Evolutionary conservation across 2,113 vertebrate species (phyloP), one percentile per base, ranked within the genome.

Genomic region (Aspidoscelis tigris): DNA sequence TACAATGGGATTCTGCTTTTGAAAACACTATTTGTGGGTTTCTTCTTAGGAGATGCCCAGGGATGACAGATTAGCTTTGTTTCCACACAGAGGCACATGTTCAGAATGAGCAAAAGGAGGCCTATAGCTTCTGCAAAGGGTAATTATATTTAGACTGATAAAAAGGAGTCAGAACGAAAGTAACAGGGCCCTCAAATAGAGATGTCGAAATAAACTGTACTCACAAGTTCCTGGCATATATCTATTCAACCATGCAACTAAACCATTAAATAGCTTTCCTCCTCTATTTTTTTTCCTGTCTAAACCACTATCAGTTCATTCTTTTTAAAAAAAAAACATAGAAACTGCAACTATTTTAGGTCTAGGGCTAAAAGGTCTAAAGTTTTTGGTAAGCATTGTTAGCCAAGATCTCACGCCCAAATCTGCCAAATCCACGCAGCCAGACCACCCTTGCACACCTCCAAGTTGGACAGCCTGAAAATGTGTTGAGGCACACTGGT

Each of bases 151-250:
- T 14, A 50, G 10, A 43, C 26, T 66, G 26, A 64, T 53, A 65
- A 41, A 39, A 68, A 20, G 65, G 53, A 79, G 55, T 84, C 83
- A 84, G 43, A 84, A 78, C 65, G 76, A 84, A 84, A 84, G 53
- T 72, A n/a, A 69, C 76, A 21, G 2, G 0, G 10, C 20, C 58
- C 72, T 50, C 50, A 78, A 79, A 84, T 78, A 79, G 68, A 22
- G 11, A 68, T 41, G 66, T 50, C 3, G 7, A 84, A 84, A 79
- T 64, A 78, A 84, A 39, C 76, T 10, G 68, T 22, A 21, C 41
- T 22, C 22, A 39, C 68, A 44, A 64, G 76, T 84, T 84, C 70
- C 76, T 22, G 58, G 65, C 68, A 66, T 18, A 64, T 1, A 11
- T 72, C 68, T 84, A 61, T 47, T 71, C 9, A 44, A 47, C 55